Evolutionary conservation across 2,113 vertebrate genomes (phyloP), one percentile per base, ranked within the genome.

Genomic region (Cavia porcellus): DNA sequence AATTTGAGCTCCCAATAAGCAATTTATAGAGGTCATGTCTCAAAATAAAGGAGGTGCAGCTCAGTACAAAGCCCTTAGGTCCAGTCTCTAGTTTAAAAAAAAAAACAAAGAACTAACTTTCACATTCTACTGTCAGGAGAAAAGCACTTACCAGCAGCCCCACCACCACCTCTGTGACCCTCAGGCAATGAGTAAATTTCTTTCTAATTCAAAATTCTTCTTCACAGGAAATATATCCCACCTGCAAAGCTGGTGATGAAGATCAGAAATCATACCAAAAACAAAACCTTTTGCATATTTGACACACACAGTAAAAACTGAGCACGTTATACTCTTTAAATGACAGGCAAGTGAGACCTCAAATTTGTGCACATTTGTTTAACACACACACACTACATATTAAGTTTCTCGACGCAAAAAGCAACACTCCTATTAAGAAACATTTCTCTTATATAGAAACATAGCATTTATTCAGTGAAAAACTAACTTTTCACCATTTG

Each of bases 381-480:
- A 90, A 77, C 11, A 92, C 35, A 32, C 42, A 57, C 24, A 52
- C 14, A 77, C 35, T 50, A 32, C 50, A 90, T 10, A 24, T 28
- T 12, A 7, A n/a, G 45, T 52, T 45, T 35, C 50, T 28, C 25
- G 20, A 81, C 20, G 87, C 15, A 94, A 82, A 89, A 90, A 79
- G 24, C 52, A 75, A 13, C 47, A 5, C 5, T 90, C 88, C 35
- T 57, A 70, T 57, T 68, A 19, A 68, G 81, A 95, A 92, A 85
- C 50, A 80, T 28, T 72, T 93, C 50, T 14, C 92, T 96, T 82
- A 62, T 50, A 91, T 66, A 83, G 79, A 93, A 97, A 90, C 59
- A 82, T 20, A 96, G 1, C 50, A 83, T 92, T 95, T 90, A 96
- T 93, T 96, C 59, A 68, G 15, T 79, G 61, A 94, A 68, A 95